Conservation (phyloP, 2,797 vertebrate species). For the Heteromormyrus szaboi region DNA sequence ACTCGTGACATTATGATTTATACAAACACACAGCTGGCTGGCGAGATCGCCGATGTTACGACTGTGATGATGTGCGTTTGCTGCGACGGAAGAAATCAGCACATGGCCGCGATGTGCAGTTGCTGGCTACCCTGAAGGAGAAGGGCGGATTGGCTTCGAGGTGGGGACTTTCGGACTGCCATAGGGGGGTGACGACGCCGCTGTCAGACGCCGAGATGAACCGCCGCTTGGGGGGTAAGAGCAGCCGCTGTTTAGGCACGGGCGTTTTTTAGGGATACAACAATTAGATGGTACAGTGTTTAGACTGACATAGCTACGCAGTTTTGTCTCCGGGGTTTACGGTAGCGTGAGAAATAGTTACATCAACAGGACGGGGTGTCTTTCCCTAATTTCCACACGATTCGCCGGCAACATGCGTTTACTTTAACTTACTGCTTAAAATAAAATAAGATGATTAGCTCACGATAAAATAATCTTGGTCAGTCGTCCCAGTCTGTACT, state of each 20-base stretch:
- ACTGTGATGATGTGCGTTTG: conserved; percentile 2
- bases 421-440: not conserved
- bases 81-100: conserved; percentile 25
- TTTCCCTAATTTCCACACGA: not conserved
- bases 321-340: not conserved
- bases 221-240: not conserved
- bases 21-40: not conserved
- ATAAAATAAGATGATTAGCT: not conserved
- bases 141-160: conserved; percentile 3
- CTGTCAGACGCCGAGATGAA: not conserved
- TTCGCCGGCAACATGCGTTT: not conserved
- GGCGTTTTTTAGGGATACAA: not conserved
- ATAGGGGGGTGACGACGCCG: not conserved
- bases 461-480: not conserved
- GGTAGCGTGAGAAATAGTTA: not conserved
- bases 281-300: not conserved
- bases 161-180: not conserved
- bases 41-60: not conserved
- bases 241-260: not conserved
- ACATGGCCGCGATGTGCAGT: not conserved
- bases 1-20: not conserved
- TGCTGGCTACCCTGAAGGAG: conserved; percentile 11
- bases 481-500: not conserved
- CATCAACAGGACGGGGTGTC: not conserved
- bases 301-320: not conserved